These are phyloP conservation scores for Aporophyla lueneburgensis DNA, from an alignment of 2,888 invertebrate species.

Conservation along the genomic window DNA sequence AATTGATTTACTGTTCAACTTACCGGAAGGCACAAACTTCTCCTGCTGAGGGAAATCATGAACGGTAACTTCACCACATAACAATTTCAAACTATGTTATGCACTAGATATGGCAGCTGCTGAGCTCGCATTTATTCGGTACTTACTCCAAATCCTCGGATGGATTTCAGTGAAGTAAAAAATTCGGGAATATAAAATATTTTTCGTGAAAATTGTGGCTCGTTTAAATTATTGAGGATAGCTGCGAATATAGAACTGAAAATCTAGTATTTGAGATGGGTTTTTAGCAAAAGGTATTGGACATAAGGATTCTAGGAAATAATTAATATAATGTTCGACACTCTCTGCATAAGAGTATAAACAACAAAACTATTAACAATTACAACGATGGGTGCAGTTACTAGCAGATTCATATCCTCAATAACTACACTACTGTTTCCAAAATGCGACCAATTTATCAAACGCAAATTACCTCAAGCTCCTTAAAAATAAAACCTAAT, in stretches of 20 bases:
- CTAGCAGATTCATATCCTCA: background rate
- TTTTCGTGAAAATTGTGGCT: conserved; percentile 26
- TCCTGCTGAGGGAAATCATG: conserved; percentile 66
- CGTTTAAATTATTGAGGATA: conserved; percentile 41
- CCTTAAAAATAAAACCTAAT: no score
- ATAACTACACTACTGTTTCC: background rate
- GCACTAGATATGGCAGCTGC: conserved; percentile 49
- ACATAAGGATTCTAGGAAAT: background rate
- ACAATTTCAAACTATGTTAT: conserved; percentile 65
- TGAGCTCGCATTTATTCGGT: conserved; percentile 57
- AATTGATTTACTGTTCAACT: conserved; percentile 71
- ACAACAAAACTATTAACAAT: background rate
- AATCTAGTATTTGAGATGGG: conserved; percentile 1
- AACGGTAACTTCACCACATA: conserved; percentile 66
- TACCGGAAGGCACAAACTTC: conserved; percentile 67
- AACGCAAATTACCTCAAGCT: conserved; percentile 17
- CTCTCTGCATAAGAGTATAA: no score
- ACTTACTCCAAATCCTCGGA: conserved; percentile 47
- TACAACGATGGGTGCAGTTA: no score
- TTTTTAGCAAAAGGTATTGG: background rate
- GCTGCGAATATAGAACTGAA: background rate
- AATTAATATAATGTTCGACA: background rate
- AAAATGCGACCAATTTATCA: background rate
- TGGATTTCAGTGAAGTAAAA: conserved; percentile 53
- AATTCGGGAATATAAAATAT: conserved; percentile 46